Evolutionary conservation across 1,140 invertebrate species (phyloP).

Genomic region (Zaprionus nigranus): DNA sequence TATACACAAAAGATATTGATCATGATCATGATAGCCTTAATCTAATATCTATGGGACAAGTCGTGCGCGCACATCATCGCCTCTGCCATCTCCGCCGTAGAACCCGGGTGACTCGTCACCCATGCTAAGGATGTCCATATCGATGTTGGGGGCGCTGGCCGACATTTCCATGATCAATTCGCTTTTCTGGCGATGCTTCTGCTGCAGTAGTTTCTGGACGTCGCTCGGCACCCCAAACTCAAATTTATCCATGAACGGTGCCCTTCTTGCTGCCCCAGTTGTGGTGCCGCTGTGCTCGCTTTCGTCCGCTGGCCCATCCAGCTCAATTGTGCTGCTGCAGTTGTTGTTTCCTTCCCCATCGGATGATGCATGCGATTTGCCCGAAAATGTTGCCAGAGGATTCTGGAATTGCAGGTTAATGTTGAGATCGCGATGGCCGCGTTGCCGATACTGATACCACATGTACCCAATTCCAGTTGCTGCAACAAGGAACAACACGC

Average conservation of each 20-base stretch:
- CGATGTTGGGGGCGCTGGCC: too few species aligned
- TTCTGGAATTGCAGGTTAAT: slow-evolving; percentile 84
- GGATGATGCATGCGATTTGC: slow-evolving; percentile 37
- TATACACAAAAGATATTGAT: too few species aligned
- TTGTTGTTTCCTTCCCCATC: background rate
- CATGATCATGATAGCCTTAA: too few species aligned
- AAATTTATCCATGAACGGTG: slow-evolving; percentile 34
- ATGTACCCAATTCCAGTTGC: slow-evolving; percentile 60
- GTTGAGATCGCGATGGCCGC: slow-evolving; percentile 80
- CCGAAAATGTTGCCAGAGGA: slow-evolving; percentile 67
- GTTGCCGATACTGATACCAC: slow-evolving; percentile 61
- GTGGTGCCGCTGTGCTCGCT: slow-evolving; percentile 12
- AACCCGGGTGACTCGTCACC: too few species aligned
- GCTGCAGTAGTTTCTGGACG: slow-evolving; percentile 55
- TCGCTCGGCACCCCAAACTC: slow-evolving; percentile 52
- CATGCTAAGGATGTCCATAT: too few species aligned
- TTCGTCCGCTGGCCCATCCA: slow-evolving; percentile 7
- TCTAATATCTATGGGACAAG: too few species aligned
- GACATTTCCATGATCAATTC: slow-evolving; percentile 52
- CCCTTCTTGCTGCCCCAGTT: background rate
- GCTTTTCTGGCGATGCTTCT: slow-evolving; percentile 31
- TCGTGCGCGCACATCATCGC: too few species aligned
- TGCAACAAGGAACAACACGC: background rate
- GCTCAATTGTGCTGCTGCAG: slow-evolving; percentile 10
- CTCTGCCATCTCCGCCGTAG: too few species aligned